phyloP scores from a whole-genome alignment of 1,140 invertebrate genomes.

The Pristionchus pacificus region DNA sequence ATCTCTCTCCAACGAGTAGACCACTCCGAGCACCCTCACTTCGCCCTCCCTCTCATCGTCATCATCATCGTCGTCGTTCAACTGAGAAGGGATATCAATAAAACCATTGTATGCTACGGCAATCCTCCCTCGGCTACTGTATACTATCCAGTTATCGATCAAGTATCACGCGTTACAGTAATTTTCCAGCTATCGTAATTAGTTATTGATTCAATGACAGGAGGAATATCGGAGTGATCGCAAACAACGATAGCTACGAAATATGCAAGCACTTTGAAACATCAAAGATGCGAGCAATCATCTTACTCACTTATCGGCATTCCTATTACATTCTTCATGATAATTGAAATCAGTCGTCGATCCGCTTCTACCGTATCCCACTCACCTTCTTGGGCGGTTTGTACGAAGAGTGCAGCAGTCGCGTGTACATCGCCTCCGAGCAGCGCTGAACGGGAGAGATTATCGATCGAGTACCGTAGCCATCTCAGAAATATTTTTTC shows the following conservation, averaged over 20 bases:
- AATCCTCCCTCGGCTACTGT: neutral
- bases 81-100: neutral
- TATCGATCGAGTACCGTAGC: neutral
- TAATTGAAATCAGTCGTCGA: too few relatives aligned
- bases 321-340: too few relatives aligned
- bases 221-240: too few relatives aligned
- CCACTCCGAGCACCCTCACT: slow-evolving; percentile 78
- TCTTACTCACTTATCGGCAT: too few relatives aligned
- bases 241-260: too few relatives aligned
- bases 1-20: slow-evolving; percentile 73
- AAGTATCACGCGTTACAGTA: neutral
- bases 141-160: slow-evolving; percentile 7
- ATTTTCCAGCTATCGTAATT: too few relatives aligned
- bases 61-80: slow-evolving; percentile 69
- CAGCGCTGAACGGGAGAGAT: neutral
- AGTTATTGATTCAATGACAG: too few relatives aligned
- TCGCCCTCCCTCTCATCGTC: slow-evolving; percentile 78
- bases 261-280: too few relatives aligned
- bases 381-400: neutral
- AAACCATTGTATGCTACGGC: neutral
- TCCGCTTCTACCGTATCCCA: too few relatives aligned
- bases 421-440: slow-evolving; percentile 1
- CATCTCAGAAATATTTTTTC: too few relatives aligned
- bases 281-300: too few relatives aligned
- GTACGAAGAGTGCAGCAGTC: neutral